A percentile compares a stretch with the other conserved stretches of the same genome.
phyloP scores from a whole-genome alignment of 2,797 vertebrate species.

The Protosalanx chinensis region DNA sequence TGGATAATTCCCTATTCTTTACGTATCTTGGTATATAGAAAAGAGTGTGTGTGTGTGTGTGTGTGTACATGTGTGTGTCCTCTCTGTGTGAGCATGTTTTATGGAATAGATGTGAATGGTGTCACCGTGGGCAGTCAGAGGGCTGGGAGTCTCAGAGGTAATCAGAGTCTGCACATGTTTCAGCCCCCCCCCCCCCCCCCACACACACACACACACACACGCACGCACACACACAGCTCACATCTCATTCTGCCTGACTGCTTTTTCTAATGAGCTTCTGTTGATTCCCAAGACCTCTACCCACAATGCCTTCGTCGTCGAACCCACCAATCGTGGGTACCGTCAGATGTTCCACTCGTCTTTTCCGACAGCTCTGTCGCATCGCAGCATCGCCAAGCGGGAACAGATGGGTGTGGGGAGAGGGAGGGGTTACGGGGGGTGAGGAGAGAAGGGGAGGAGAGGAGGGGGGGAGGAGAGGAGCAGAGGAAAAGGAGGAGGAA shows the following conservation, averaged over 20 bases:
- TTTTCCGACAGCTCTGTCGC: slow-evolving; percentile 41
- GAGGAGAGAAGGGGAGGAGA: slow-evolving; percentile 16
- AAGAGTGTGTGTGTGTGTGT: no score
- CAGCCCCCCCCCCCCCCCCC: not conserved
- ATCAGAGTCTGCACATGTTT: not conserved
- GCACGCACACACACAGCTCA: not conserved
- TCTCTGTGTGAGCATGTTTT: not conserved
- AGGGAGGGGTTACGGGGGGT: slow-evolving; percentile 6
- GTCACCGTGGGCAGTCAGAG: not conserved
- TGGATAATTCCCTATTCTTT: no score
- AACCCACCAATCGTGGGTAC: slow-evolving; percentile 31
- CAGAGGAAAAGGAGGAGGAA: slow-evolving; percentile 23
- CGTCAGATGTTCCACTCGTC: slow-evolving; percentile 54
- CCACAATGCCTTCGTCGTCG: slow-evolving; percentile 22
- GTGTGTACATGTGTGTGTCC: no score
- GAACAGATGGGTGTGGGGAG: slow-evolving; percentile 59
- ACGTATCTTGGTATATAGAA: no score
- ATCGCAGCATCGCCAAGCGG: slow-evolving; percentile 40
- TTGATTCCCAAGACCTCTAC: slow-evolving; percentile 9
- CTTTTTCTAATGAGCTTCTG: slow-evolving; percentile 11
- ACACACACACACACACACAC: not conserved
- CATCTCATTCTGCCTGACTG: slow-evolving; percentile 1
- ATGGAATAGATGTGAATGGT: not conserved
- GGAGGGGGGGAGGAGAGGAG: slow-evolving; percentile 1
- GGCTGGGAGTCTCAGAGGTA: not conserved